Evolutionary conservation across 1,140 invertebrate species (phyloP), one percentile per base, ranked within the genome.

Genomic region (Anastrepha obliqua): DNA sequence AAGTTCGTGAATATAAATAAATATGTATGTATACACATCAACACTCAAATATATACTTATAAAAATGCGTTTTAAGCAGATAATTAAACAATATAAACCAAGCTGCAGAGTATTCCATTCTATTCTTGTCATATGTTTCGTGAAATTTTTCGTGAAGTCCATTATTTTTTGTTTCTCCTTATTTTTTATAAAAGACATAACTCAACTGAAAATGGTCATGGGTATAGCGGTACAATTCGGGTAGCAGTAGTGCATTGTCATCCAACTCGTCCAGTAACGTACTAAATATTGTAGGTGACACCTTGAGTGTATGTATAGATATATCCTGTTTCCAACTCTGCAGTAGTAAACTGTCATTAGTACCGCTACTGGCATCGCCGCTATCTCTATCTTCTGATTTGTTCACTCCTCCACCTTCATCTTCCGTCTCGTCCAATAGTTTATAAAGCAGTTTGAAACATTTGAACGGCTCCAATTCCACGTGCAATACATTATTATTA

Each of bases 231-330:
- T 88, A 88, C n/a, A 87, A 85, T 88, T 88, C 88, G 3, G 88
- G 88, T 58, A 88, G 58, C 17, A 88, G 44, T 86, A 86, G 67
- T n/a, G 70, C 78, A 59, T 87, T 87, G 9, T 59, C 62, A 58
- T 88, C 51, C 42, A 88, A 74, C 44, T 88, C 86, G 3, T 86
- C 58, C 1, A 86, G 8, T 2, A 88, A 11, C 15, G 59, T 65
- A 13, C 58, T 59, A 20, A 88, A 88, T 0, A 88, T 51, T 42
- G 62, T 87, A 11, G 89, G 91, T 6, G 91, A 92, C 39, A 92
- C 89, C 13, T 88, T 87, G 86, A 91, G 59, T 58, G 88, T 88
- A n/a, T 90, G 89, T 67, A 92, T 87, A 9, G 88, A 67, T 55
- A 90, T 78, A 58, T 90, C 87, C 8, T 88, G 51, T 70, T 91